Base-by-base conservation (phyloP, 2,797 vertebrate species). In the Falco biarmicus region DNA sequence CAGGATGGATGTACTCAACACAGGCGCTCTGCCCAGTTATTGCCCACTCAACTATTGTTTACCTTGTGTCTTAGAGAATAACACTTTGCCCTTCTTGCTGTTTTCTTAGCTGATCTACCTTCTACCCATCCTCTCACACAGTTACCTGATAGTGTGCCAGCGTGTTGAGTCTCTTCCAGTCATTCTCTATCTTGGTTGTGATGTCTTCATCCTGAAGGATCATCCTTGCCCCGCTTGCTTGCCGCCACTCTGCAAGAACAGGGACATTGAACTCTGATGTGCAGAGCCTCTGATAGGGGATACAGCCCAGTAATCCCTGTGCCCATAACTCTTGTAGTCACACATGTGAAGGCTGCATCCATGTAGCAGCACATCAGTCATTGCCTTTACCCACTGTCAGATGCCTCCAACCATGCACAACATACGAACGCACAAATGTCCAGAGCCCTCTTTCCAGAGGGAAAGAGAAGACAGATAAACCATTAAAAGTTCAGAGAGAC, bases 121-220 rank as follows among this genome's bases (percentile, higher is more conserved):
- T 45, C 43, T 3, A n/a, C 31, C 21, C 56, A 41, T 3, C 26
- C 19, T 54, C 21, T 77, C 60, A 19, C 50, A 17, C 12, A 13
- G 41, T 85, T 85, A 98, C 98, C 98, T 98, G 98, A 91, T 99
- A 99, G 79, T 99, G 99, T 54, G 98, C 98, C 95, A 99, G 95
- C 0, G 99, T 99, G 97, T 99, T 99, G 90, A 99, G 98, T 92
- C 99, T 99, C 98, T 99, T 99, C 99, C 99, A 99, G 98, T 99
- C 99, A 0, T 98, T 98, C 95, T 99, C 99, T 18, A 99, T 99
- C 98, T 99, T 99, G 31, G 99, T 99, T 89, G 99, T 99, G 97
- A 99, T 97, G 93, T 99, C 99, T 95, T 99, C 99, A 15, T 99
- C 99, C 96, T 99, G 99, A 28, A 99, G 98, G 93, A 99, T 99